Conservation (phyloP, 2,113 vertebrate species). For the Ardeotis arabs region DNA sequence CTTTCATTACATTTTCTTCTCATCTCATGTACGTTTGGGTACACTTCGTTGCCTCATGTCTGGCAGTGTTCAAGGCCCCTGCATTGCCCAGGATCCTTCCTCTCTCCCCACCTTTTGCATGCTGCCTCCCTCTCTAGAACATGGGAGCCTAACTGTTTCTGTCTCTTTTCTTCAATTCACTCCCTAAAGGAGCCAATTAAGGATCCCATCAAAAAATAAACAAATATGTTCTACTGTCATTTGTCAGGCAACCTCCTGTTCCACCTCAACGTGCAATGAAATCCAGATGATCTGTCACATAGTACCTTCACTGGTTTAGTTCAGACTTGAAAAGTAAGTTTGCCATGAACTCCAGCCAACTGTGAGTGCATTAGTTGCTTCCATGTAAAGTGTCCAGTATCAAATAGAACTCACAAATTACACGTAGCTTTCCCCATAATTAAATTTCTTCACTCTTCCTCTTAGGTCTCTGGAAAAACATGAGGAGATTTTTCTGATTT, state of each 20-base stretch:
- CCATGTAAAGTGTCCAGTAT: not conserved
- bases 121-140: not conserved
- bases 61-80: not conserved
- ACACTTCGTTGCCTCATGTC: not conserved
- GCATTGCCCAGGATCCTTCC: not conserved
- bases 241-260: constrained; percentile 29
- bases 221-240: not conserved
- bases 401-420: not conserved
- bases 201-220: not conserved
- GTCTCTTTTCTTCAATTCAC: not conserved
- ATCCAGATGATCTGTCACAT: constrained; percentile 30
- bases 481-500: not conserved
- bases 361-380: not conserved
- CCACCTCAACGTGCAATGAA: not conserved
- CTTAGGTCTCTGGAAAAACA: not conserved
- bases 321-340: constrained; percentile 31
- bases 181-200: constrained; percentile 15
- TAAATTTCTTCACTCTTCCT: not conserved
- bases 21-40: not conserved
- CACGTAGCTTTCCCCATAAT: not conserved
- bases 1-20: not conserved
- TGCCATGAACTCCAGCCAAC: constrained; percentile 6
- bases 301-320: not conserved
- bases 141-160: not conserved
- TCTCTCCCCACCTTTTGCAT: not conserved